Conservation (phyloP, 2,113 vertebrate species). For the Antigone vipio region DNA sequence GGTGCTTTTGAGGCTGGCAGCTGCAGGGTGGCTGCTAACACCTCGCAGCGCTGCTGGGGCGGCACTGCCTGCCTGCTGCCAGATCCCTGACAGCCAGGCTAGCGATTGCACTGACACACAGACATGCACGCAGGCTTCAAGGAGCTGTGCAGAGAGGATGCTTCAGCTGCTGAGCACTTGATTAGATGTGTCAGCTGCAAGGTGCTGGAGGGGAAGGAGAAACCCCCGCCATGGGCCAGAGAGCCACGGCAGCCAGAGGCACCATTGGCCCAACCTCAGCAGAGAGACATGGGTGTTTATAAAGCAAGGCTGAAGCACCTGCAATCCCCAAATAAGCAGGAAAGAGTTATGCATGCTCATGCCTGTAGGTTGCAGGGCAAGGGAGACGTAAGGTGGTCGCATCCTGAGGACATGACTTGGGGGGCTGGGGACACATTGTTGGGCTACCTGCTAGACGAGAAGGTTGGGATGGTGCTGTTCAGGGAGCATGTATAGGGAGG, state of each 20-base stretch:
- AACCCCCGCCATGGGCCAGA: accelerated
- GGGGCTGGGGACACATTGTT: background rate
- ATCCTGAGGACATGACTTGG: background rate
- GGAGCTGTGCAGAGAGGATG: background rate
- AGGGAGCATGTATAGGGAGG: accelerated
- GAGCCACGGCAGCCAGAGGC: background rate
- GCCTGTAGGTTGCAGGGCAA: no score
- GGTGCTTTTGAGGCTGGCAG: background rate
- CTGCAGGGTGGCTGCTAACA: background rate
- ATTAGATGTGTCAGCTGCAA: background rate
- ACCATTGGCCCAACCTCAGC: background rate
- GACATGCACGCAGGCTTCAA: background rate
- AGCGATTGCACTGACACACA: background rate
- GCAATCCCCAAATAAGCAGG: background rate
- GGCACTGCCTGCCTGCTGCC: background rate
- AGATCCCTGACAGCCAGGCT: background rate
- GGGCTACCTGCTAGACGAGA: background rate
- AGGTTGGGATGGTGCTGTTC: background rate
- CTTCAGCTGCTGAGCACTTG: background rate
- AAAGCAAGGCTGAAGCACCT: background rate
- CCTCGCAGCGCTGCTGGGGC: background rate
- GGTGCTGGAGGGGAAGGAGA: background rate
- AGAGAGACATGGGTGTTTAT: background rate
- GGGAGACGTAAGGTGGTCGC: background rate
- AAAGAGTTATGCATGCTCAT: accelerated